Percentiles rank a stretch among this genome's conserved stretches.
These are phyloP conservation scores for Alethe castanea DNA, from an alignment of 2,113 vertebrate genomes.

Conservation along the genomic window DNA sequence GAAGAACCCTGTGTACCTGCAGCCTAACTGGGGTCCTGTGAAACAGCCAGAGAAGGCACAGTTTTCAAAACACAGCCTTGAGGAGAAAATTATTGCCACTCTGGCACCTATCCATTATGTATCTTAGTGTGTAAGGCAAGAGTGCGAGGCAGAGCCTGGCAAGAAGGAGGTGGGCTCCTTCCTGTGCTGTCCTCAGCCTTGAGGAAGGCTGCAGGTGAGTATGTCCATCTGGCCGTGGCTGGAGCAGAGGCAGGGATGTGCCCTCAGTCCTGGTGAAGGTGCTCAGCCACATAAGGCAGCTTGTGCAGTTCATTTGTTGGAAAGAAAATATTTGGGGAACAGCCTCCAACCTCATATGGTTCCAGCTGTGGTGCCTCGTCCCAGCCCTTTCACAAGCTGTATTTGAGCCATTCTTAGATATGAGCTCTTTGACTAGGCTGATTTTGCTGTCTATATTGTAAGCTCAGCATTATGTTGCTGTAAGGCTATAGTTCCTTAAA, in stretches of 20 bases:
- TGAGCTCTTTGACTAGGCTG: neutral
- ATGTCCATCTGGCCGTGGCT: accelerated
- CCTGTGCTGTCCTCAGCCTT: neutral
- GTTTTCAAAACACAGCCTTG: neutral
- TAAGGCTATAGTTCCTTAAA: neutral
- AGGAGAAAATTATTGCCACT: neutral
- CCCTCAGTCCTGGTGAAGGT: neutral
- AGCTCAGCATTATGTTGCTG: neutral
- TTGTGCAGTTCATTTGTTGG: neutral
- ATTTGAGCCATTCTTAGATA: neutral
- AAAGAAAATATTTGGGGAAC: neutral
- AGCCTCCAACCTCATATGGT: neutral
- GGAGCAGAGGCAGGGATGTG: neutral
- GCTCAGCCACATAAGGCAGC: neutral
- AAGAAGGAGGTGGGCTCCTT: neutral
- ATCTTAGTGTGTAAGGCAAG: neutral
- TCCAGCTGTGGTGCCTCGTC: neutral
- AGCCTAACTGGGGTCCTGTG: neutral
- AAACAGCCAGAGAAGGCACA: neutral
- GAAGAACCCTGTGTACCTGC: neutral
- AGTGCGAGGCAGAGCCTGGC: neutral
- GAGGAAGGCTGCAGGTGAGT: neutral
- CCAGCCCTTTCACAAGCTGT: neutral
- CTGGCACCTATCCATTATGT: neutral
- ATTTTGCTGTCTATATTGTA: neutral